These are phyloP conservation scores for Brachyhypopomus occidentalis DNA, from an alignment of 2,113 vertebrate genomes.

Conservation along the genomic window DNA sequence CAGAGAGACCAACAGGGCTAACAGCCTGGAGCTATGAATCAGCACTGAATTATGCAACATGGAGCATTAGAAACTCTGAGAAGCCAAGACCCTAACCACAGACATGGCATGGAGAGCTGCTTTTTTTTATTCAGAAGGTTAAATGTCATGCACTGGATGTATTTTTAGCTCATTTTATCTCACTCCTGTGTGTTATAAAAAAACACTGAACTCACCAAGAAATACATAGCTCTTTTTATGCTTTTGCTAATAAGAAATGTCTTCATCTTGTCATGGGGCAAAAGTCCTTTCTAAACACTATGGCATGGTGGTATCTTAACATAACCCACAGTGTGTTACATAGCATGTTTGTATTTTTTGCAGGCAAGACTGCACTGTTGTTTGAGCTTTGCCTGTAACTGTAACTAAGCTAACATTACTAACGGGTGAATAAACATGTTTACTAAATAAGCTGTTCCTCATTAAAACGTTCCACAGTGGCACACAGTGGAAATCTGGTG, in stretches of 20 bases:
- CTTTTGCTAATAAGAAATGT: too few species aligned
- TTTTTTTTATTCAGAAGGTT: neutral
- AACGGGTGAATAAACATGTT: constrained; percentile 52
- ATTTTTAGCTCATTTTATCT: neutral
- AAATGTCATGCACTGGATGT: neutral
- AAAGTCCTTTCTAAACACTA: too few species aligned
- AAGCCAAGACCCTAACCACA: constrained; percentile 21
- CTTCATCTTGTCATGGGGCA: too few species aligned
- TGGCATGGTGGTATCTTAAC: too few species aligned
- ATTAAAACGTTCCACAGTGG: constrained; percentile 26
- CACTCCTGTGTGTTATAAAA: too few species aligned
- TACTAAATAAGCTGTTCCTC: constrained; percentile 34
- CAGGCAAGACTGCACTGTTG: neutral
- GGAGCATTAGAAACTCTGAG: constrained; percentile 1
- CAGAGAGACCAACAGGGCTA: constrained; percentile 30
- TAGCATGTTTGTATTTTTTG: constrained; percentile 37
- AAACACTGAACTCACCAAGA: neutral
- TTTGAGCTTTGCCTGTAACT: constrained; percentile 29
- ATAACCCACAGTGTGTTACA: too few species aligned
- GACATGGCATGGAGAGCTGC: neutral
- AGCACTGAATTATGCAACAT: constrained; percentile 10
- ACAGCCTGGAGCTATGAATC: constrained; percentile 14
- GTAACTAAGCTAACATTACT: constrained; percentile 44
- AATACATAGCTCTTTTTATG: neutral
- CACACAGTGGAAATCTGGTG: constrained; percentile 16